Conservation (phyloP, 2,113 vertebrate species). For the Petrocephalus zakoni region DNA sequence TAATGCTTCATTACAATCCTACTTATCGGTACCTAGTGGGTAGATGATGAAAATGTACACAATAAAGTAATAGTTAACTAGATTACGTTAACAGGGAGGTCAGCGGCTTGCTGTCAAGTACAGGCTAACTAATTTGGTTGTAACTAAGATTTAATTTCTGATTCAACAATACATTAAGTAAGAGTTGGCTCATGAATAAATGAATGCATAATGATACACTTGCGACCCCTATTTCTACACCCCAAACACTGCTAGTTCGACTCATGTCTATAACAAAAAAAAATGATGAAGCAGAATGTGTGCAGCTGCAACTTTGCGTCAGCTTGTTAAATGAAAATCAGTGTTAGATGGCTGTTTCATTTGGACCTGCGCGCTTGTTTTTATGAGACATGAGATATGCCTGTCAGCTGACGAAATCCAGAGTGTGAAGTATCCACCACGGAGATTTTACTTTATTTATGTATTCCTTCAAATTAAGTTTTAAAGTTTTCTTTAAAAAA, state of each 20-base stretch:
- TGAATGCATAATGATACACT: too few species aligned
- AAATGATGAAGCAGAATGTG: neutral
- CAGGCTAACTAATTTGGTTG: too few species aligned
- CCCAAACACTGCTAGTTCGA: neutral
- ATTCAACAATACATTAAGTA: too few species aligned
- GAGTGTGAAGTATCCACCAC: neutral
- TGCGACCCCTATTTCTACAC: neutral
- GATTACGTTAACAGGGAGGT: neutral
- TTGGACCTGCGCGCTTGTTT: neutral
- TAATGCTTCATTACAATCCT: too few species aligned
- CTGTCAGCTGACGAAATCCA: neutral
- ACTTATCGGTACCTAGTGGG: too few species aligned
- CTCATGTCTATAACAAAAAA: neutral
- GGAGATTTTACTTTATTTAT: neutral
- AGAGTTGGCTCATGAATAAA: too few species aligned
- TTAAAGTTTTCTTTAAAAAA: constrained; percentile 14
- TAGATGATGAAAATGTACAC: too few species aligned
- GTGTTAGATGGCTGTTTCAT: neutral
- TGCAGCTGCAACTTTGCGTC: neutral
- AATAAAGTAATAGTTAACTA: too few species aligned
- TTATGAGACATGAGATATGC: neutral
- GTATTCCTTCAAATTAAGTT: constrained; percentile 1
- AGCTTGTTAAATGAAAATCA: neutral
- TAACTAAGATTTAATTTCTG: too few species aligned
- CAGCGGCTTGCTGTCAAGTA: too few species aligned